phyloP scores from a whole-genome alignment of 2,888 invertebrate species.

The Glaucopsyche alexis region DNA sequence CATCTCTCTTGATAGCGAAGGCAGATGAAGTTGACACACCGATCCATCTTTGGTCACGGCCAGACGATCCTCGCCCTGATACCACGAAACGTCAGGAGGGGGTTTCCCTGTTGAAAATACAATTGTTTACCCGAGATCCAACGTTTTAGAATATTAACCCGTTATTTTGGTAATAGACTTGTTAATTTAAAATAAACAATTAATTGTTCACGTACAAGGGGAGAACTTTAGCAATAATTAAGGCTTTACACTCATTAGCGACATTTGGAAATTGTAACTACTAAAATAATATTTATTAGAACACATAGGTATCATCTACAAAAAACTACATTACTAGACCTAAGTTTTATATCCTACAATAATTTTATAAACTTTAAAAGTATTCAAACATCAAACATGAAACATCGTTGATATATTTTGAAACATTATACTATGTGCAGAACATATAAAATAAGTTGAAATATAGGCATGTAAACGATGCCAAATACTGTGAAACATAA shows the following conservation, averaged over 20 bases:
- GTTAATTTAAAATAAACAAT: conserved; percentile 10
- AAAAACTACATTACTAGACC: no score
- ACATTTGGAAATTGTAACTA: no score
- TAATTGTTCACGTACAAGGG: background rate
- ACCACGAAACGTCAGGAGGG: conserved; percentile 90
- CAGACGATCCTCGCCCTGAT: conserved; percentile 86
- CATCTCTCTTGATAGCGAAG: conserved; percentile 85
- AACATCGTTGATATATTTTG: background rate
- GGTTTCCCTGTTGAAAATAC: conserved; percentile 83
- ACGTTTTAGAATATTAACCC: background rate
- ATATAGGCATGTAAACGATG: background rate
- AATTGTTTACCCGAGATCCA: conserved; percentile 17
- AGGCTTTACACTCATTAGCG: background rate
- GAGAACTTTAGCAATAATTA: background rate
- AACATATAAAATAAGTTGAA: no score
- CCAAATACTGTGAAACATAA: conserved; percentile 16
- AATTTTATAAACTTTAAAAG: background rate
- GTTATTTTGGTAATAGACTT: background rate
- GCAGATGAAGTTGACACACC: conserved; percentile 88
- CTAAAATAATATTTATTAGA: no score
- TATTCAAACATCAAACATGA: background rate
- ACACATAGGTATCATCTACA: no score
- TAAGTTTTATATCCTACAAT: no score
- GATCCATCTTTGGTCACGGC: conserved; percentile 87
- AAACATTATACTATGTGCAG: no score